Base-by-base conservation (phyloP, 2,113 vertebrate genomes). In the Hucho hucho region DNA sequence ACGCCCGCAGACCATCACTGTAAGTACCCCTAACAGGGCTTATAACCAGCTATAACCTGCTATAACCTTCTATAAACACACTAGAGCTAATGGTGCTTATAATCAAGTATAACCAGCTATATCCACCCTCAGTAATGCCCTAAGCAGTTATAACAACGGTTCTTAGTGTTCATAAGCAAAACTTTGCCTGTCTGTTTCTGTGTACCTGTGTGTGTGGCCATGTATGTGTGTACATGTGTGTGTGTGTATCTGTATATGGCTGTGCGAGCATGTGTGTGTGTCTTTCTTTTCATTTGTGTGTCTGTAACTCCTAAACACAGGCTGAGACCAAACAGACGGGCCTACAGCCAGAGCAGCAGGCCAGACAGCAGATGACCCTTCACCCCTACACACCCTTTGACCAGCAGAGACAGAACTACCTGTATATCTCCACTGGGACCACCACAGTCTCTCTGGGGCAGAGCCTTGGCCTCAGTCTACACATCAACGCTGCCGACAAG, bases 341-440 rank as follows among this genome's bases (percentile, higher is more conserved):
- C 0, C 81, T 95, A 79, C 89, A 72, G 11, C 47, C 75, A 0
- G 84, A 82, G 0, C 93, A 92, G 29, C 96, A 96, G 84, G 92
- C 94, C 29, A 76, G 16, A 4, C 76, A 43, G 0, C 65, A 76
- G 4, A 78, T 95, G 85, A 32, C 20, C 0, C 85, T 94, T 0
- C 0, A 66, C 0, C 88, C 94, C 0, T 97, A 96, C n/a, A 5
- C 0, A 1, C 72, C 93, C 28, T 80, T 87, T 4, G 32, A 65
- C 74, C 0, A 0, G 0, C 0, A 0, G 0, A 85, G 84, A 0
- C 78, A 75, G 3, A 97, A 97, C 85, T 93, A 93, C 82, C 88
- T 99, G 1, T 88, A 97, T 75, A 80, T 99, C 77, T 88, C 90
- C 0, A 73, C 79, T 0, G 28, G 70, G 0, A 0, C 4, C 0